Base-by-base conservation (phyloP, 1,140 invertebrate genomes). In the Pentalonia nigronervosa region DNA sequence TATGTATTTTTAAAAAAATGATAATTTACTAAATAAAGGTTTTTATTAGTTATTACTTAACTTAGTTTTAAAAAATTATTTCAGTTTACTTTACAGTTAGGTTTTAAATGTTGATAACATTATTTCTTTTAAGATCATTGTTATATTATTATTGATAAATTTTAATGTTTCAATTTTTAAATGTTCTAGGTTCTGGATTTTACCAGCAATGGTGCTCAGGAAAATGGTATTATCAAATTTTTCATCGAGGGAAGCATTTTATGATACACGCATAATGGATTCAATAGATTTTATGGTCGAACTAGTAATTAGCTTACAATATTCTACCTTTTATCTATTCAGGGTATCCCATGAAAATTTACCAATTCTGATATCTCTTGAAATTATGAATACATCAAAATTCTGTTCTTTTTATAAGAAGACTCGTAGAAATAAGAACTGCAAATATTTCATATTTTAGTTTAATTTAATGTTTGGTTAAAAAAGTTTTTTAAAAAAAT, bases 211-310 rank as follows among this genome's bases (percentile, higher is more conserved):
- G 84, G 96, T 98, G 34, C 95, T 99, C 81, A 98, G 98, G 95
- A 98, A 98, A 95, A 98, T 99, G 97, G 96, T 99, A 0, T 98
- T 99, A 97, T 97, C 97, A 30, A 98, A 98, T 95, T 98, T 98
- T 95, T 96, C 94, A 96, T 96, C 53, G 95, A 96, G 25, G 97
- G 97, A 93, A 84, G 41, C 91, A 25, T 93, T 34, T 95, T 96
- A 97, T 83, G 98, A 98, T 95, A 95, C 96, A 53, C 96, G 97
- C 94, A 98, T 99, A 94, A 97, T 97, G 86, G 97, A 98, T 94
- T 97, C 98, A 50, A 97, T 98, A 94, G 98, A 99, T 95, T 99
- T 99, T 95, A 98, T 99, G 97, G 97, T 98, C 3, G 97, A 98
- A 96, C 97, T 97, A 95, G 98, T 98, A 96, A 96, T 50, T 93